Base-by-base conservation (phyloP, 2,888 invertebrate species). In the Synergus itoensis region DNA sequence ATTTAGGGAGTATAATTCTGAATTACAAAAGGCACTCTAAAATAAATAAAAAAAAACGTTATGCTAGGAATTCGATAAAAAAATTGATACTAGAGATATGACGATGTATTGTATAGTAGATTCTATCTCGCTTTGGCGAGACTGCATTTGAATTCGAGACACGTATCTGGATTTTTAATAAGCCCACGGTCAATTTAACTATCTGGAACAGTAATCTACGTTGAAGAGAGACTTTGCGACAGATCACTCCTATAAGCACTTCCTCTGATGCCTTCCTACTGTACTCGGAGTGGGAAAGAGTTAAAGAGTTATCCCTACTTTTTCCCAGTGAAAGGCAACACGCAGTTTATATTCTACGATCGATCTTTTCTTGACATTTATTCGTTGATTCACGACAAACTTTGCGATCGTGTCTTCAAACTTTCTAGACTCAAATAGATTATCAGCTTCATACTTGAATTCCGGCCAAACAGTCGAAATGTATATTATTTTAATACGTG, bases 101-200 rank as follows among this genome's bases (percentile, higher is more conserved):
- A 41, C n/a, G 11, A 48, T 14, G n/a, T 14, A 28, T 73, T 73
- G 48, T 73, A 36, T 36, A 16, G 16, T 36, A 9, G 9, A 43
- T 21, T 28, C 28, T 7, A 43, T 14, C 11, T 28, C 28, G 73
- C 36, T 40, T 73, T 57, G 73, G n/a, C 73, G n/a, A 73, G 53
- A 53, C 53, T 73, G 36, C 36, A 48, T 73, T 78, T 57, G 73
- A 14, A 76, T 53, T 75, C 69, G 77, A 57, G 62, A 62, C 73
- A 62, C 65, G 64, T 79, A 79, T 80, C 79, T 65, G 82, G 79
- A 77, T 78, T 84, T 84, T 82, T 80, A 82, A 82, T 82, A 79
- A 84, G 83, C 87, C 86, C 87, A 87, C 87, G 83, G 77, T 48
- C 86, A 85, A 87, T 88, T 88, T 76, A 85, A 85, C 82, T 82